Evolutionary conservation across 2,888 invertebrate genomes (phyloP), one percentile per base, ranked within the genome.

Genomic region (Drosophila formosana): DNA sequence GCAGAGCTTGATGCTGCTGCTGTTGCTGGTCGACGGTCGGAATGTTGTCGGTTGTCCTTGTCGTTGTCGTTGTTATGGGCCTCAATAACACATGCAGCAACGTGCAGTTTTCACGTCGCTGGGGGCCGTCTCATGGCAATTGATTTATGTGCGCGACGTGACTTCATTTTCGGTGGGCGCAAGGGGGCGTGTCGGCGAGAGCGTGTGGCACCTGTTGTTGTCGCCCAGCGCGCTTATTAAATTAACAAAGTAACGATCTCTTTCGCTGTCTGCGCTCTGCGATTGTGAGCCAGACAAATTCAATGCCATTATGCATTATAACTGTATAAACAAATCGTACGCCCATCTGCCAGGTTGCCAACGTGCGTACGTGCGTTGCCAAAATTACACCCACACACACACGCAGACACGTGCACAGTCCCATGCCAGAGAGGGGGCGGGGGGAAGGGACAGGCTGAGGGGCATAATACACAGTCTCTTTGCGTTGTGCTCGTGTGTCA

Each of bases 81-180:
- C 9, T n/a, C 34, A 34, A 56, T 39, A 65, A 63, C 61, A 66
- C 63, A 73, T 80, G 78, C 88, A 82, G 18, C 18, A 50, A 52
- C 65, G 58, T 77, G 77, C 88, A 83, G 66, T 78, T 78, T 75
- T 53, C 68, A 70, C 72, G 53, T 56, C 57, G 61, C 70, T 34
- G 65, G 51, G 53, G 60, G 64, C 71, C 77, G 72, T 81, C 78
- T 87, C 88, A 78, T 75, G 70, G 62, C 74, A 89, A 89, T 88
- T 89, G 88, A 88, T 88, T 89, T 86, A 88, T 83, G 82, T 49
- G 32, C 61, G 74, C 63, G 70, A 89, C 89, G 89, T 88, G 88
- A 88, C 88, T 88, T 83, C 78, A 83, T 81, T 76, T 72, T 49
- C 26, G 58, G 46, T 62, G 43, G 66, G 23, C 43, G 28, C 25